Evolutionary conservation across 2,888 invertebrate genomes (phyloP).

Genomic region (Argynnis bischoffii): DNA sequence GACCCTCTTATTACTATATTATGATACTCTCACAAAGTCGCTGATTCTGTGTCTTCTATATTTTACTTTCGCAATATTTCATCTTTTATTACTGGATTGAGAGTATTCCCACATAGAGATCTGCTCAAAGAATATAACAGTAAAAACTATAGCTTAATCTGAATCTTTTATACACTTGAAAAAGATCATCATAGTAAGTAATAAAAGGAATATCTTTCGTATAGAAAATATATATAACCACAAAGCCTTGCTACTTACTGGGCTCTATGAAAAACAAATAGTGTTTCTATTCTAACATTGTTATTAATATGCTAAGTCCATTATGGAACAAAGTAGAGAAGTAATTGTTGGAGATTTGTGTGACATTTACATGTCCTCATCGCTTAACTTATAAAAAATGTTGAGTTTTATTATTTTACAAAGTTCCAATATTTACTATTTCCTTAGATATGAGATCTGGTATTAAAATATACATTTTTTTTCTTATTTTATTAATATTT

Average conservation of each 20-base stretch:
- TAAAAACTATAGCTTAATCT: background rate
- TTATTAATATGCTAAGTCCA: background rate
- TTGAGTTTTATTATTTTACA: background rate
- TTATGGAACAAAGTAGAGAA: background rate
- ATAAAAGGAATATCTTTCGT: background rate
- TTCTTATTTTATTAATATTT: background rate
- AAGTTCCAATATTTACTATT: background rate
- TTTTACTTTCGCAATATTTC: constrained; percentile 1
- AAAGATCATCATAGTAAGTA: too few relatives aligned
- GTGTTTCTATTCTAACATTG: background rate
- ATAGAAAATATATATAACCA: background rate
- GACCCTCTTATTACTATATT: background rate
- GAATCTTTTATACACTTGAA: too few relatives aligned
- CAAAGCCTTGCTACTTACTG: constrained; percentile 1
- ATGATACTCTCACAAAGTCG: constrained; percentile 1
- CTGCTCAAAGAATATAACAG: background rate
- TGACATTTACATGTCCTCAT: background rate
- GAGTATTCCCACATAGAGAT: constrained; percentile 1
- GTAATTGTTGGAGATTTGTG: constrained; percentile 7
- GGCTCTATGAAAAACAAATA: background rate
- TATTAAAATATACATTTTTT: too few relatives aligned
- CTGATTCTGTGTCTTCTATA: background rate
- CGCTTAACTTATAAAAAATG: background rate
- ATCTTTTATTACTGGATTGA: constrained; percentile 9
- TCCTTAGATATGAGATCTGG: background rate